Percentiles rank a stretch among this genome's conserved stretches.
Evolutionary conservation across 2,797 vertebrate genomes (phyloP).

Genomic region (Phalanger gymnotis): DNA sequence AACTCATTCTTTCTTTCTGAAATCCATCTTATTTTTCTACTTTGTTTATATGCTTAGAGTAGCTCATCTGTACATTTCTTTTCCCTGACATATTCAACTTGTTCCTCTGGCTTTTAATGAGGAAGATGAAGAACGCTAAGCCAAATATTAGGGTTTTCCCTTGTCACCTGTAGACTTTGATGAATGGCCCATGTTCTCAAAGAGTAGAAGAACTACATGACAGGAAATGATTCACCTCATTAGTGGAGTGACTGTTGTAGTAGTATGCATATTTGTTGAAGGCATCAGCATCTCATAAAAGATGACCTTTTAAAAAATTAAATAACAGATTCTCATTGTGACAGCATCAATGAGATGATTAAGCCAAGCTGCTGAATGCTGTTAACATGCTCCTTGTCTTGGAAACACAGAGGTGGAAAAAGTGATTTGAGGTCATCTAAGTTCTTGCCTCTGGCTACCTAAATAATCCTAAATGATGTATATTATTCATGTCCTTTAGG

Average conservation of each 20-base stretch:
- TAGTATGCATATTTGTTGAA: not conserved
- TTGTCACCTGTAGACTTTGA: not conserved
- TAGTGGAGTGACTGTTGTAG: not conserved
- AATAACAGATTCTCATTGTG: not conserved
- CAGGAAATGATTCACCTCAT: not conserved
- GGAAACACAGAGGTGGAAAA: not conserved
- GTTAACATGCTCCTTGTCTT: not conserved
- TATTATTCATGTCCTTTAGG: not conserved
- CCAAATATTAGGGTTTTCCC: not conserved
- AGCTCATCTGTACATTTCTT: not conserved
- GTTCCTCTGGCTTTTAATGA: not conserved
- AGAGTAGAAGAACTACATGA: not conserved
- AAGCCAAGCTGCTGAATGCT: not conserved
- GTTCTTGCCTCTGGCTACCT: not conserved
- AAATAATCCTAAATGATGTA: not conserved
- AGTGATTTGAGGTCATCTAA: not conserved
- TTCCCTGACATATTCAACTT: slow-evolving; percentile 4
- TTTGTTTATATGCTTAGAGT: not conserved
- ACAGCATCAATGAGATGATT: not conserved
- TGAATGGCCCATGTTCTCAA: not conserved
- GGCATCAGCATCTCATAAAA: not conserved
- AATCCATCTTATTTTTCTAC: slow-evolving; percentile 1
- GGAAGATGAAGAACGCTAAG: not conserved
- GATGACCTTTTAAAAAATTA: slow-evolving; percentile 10
- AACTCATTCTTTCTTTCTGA: slow-evolving; percentile 14